Percentiles rank a stretch among this genome's conserved stretches.
These are phyloP conservation scores for Orbicella faveolata DNA, from an alignment of 64 coral and sea anemone genomes.

Conservation along the genomic window DNA sequence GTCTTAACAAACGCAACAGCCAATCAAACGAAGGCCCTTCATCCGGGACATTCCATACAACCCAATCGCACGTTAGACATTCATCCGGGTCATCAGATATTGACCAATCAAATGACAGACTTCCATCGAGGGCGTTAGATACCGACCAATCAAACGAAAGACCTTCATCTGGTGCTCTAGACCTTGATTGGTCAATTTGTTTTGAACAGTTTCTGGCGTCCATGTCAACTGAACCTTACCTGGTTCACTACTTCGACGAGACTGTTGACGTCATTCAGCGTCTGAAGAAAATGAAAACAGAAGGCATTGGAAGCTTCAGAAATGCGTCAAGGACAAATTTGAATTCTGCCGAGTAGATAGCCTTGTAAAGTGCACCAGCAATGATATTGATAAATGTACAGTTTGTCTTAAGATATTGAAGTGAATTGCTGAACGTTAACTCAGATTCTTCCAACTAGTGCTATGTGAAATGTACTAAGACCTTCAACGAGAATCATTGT, in stretches of 20 bases:
- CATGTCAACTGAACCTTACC: slow-evolving; percentile 83
- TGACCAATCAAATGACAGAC: slow-evolving; percentile 28
- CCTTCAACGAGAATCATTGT: too few relatives aligned
- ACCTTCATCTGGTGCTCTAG: slow-evolving; percentile 57
- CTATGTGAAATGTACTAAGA: too few relatives aligned
- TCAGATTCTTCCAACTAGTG: too few relatives aligned
- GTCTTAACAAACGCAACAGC: neutral
- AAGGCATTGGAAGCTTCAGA: slow-evolving; percentile 75
- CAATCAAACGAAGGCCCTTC: slow-evolving; percentile 8
- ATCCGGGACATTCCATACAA: neutral
- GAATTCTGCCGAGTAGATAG: neutral
- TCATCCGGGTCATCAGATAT: slow-evolving; percentile 17
- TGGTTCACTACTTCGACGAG: slow-evolving; percentile 96
- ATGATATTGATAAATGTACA: neutral
- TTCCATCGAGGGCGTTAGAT: slow-evolving; percentile 6
- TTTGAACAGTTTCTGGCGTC: slow-evolving; percentile 98
- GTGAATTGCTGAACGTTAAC: too few relatives aligned
- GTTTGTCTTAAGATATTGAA: too few relatives aligned
- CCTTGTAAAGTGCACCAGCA: neutral
- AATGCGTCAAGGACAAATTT: slow-evolving; percentile 28
- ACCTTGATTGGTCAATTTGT: slow-evolving; percentile 77
- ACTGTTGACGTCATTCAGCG: slow-evolving; percentile 65
- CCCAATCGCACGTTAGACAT: neutral
- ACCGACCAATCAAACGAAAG: neutral
- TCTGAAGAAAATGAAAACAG: slow-evolving; percentile 93